Percentiles rank a stretch among this genome's conserved stretches.
Conservation (phyloP, 2,113 vertebrate species). For the Rafetus swinhoei region DNA sequence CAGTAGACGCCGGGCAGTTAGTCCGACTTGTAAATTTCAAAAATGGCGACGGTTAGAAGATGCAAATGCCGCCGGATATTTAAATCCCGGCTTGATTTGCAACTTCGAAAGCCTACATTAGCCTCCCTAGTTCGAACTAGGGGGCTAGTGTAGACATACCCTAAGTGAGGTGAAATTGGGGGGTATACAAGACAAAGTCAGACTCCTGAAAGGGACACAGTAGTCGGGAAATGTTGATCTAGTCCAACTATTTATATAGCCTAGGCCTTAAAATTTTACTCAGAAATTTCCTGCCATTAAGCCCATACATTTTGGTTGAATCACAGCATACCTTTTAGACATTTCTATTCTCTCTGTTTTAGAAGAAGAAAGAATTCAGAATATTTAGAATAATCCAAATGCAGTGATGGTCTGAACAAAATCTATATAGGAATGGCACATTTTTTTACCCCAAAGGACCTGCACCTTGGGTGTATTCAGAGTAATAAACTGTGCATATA, state of each 20-base stretch:
- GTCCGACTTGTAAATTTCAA: too few relatives aligned
- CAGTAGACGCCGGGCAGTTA: too few relatives aligned
- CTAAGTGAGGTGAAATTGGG: too few relatives aligned
- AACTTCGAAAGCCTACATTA: too few relatives aligned
- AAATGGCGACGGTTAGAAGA: too few relatives aligned
- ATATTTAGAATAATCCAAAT: conserved; percentile 22
- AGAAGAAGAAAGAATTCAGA: not conserved
- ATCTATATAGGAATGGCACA: conserved; percentile 34
- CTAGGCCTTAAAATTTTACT: conserved; percentile 28
- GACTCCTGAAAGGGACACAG: too few relatives aligned
- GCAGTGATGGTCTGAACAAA: conserved; percentile 44
- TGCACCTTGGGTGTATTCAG: not conserved
- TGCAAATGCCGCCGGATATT: too few relatives aligned
- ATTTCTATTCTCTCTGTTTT: conserved; percentile 28
- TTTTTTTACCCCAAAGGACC: conserved; percentile 38
- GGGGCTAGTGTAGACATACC: too few relatives aligned
- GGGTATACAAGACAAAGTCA: too few relatives aligned
- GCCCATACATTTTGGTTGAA: not conserved
- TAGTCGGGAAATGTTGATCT: not conserved
- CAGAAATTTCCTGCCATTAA: conserved; percentile 16
- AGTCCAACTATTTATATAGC: conserved; percentile 40
- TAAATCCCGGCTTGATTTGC: too few relatives aligned
- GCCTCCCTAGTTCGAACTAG: too few relatives aligned
- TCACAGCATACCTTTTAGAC: not conserved
- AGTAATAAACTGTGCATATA: conserved; percentile 43